Conservation (phyloP, 2,888 invertebrate genomes). For the Dasysyrphus albostriatus region DNA sequence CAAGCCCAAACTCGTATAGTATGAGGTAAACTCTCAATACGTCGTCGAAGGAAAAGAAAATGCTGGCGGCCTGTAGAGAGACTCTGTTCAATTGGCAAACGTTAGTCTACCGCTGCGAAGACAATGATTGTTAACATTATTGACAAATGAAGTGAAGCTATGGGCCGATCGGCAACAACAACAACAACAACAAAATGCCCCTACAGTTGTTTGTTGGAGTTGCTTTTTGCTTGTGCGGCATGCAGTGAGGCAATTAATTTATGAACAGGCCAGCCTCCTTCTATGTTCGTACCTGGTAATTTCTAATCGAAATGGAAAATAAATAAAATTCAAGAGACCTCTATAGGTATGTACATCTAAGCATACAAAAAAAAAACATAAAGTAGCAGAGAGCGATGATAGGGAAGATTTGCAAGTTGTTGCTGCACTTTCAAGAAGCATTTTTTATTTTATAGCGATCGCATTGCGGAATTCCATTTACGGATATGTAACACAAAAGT, state of each 20-base stretch:
- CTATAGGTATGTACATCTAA: too few relatives aligned
- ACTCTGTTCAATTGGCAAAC: constrained; percentile 34
- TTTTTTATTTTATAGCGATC: constrained; percentile 35
- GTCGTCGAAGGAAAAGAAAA: constrained; percentile 44
- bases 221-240: constrained; percentile 20
- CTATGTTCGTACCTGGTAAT: constrained; percentile 52
- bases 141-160: constrained; percentile 71
- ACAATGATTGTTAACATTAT: constrained; percentile 69
- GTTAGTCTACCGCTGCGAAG: constrained; percentile 58
- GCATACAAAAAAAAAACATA: neutral
- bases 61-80: constrained; percentile 9
- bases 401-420: constrained; percentile 68
- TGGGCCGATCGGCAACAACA: constrained; percentile 10
- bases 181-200: constrained; percentile 8
- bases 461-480: constrained; percentile 70
- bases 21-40: constrained; percentile 19
- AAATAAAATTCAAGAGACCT: constrained; percentile 23
- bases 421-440: constrained; percentile 66
- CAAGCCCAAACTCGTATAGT: neutral
- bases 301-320: constrained; percentile 46
- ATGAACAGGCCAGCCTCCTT: constrained; percentile 50
- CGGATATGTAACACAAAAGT: constrained; percentile 70
- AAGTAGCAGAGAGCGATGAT: constrained; percentile 3
- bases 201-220: neutral
- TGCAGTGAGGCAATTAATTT: constrained; percentile 67